These are phyloP conservation scores for Callopanchax toddi DNA, from an alignment of 2,113 vertebrate genomes.

Conservation along the genomic window DNA sequence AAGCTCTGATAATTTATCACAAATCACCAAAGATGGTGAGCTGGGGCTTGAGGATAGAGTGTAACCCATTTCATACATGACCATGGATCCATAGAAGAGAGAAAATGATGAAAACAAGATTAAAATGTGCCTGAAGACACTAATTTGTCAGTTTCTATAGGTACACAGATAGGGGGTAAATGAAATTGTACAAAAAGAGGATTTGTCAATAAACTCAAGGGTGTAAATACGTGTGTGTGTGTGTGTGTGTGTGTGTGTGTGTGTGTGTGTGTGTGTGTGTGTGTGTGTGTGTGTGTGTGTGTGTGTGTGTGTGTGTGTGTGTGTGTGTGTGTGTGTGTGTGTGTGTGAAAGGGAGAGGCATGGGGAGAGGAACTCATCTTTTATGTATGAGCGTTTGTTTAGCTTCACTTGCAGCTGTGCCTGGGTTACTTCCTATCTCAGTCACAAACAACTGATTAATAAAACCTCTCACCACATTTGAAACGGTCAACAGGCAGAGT, in stretches of 20 bases:
- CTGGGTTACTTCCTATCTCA: conserved; percentile 58
- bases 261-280: conserved; percentile 10
- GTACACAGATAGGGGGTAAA: conserved; percentile 36
- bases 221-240: conserved; percentile 37
- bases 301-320: conserved; percentile 5
- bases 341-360: background rate
- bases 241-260: conserved; percentile 13
- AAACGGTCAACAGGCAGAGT: conserved; percentile 3
- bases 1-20: conserved; percentile 38
- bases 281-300: conserved; percentile 6
- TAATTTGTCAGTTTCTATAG: conserved; percentile 41
- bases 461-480: conserved; percentile 34
- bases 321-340: conserved; percentile 6
- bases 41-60: conserved; percentile 11
- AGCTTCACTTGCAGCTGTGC: conserved; percentile 72
- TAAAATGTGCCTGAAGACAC: conserved; percentile 27
- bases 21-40: conserved; percentile 5
- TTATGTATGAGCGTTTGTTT: conserved; percentile 70
- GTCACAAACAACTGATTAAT: conserved; percentile 57
- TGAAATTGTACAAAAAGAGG: conserved; percentile 43
- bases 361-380: conserved; percentile 51
- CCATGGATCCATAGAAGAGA: conserved; percentile 23
- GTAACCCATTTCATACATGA: conserved; percentile 35
- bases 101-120: conserved; percentile 15
- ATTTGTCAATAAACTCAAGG: conserved; percentile 53